A percentile compares a stretch with the other conserved stretches of the same genome.
Conservation (phyloP, 2,113 vertebrate genomes). For the Blennius ocellaris region DNA sequence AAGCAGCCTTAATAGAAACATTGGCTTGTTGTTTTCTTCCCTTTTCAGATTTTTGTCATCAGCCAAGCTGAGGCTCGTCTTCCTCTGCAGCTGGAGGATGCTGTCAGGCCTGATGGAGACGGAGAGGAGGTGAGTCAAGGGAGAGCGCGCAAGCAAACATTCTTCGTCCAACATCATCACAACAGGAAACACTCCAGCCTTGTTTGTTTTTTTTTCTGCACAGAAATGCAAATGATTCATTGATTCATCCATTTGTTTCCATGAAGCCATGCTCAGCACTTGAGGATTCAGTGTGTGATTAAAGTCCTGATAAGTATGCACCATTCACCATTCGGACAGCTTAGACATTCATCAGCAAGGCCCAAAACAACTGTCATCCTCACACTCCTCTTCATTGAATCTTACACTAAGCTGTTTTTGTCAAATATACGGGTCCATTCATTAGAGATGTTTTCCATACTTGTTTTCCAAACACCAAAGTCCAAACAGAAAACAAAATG, state of each 20-base stretch:
- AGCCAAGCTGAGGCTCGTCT: conserved; percentile 94
- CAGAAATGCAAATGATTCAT: background rate
- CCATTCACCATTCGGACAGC: background rate
- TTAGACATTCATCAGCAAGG: conserved; percentile 5
- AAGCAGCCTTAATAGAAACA: background rate
- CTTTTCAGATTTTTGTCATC: conserved; percentile 93
- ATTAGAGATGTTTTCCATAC: no score
- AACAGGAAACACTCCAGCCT: background rate
- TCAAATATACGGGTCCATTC: background rate
- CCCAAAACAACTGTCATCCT: background rate
- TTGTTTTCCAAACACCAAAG: no score
- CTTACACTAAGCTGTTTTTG: background rate
- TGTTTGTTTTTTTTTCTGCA: background rate
- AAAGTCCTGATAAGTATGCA: background rate
- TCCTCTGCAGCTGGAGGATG: conserved; percentile 96
- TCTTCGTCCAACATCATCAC: background rate
- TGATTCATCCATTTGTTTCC: background rate
- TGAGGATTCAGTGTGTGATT: background rate
- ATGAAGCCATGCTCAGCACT: background rate
- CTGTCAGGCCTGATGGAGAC: conserved; percentile 91
- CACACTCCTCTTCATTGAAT: conserved; percentile 3
- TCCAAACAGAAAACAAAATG: no score
- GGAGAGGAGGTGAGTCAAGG: conserved; percentile 92
- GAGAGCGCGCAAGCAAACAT: no score
- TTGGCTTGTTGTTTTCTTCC: background rate